Evolutionary conservation across 2,888 invertebrate species (phyloP), one percentile per base, ranked within the genome.

Genomic region (Mantis religiosa): DNA sequence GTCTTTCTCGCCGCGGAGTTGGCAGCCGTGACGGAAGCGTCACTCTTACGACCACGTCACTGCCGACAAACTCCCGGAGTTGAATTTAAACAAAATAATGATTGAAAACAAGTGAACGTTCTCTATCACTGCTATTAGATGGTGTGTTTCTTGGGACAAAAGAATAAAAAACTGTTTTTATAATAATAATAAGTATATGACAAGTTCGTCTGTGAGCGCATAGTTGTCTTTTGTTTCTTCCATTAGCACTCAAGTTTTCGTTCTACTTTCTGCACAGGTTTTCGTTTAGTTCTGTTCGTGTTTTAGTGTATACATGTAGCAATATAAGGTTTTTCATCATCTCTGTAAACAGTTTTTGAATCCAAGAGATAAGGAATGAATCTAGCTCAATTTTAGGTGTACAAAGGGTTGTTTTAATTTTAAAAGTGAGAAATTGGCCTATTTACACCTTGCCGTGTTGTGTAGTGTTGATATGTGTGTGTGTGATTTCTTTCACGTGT

Each of bases 1-100:
- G 90, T 90, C 90, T 90, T 90, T 90, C 90, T 89, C 88, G 89
- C 89, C 87, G 86, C 85, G 88, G 86, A 41, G 89, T 81, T 84
- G 83, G 85, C 85, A 47, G 54, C 54, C 54, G 54, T 71, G 54
- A 71, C 54, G 54, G 54, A 3, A 15, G 54, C 54, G 54, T 71
- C 54, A 3, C 54, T n/a, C n/a, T 71, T 1, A 15, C 25, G 54
- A 71, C 54, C 54, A 71, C 54, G 54, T 71, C 54, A 71, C 54
- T 20, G 54, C 54, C 54, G 54, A 81, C 30, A 85, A 34, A 85
- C 85, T 20, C 54, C 82, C 85, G 82, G 47, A 85, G 83, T 85
- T 82, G 54, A 71, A 71, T 71, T 71, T 71, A n/a, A 84, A 84
- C 84, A 85, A 84, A 84, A 82, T 47, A 85, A 41, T 85, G 54